Evolutionary conservation across 1,140 invertebrate species (phyloP).

Genomic region (Globodera rostochiensis): DNA sequence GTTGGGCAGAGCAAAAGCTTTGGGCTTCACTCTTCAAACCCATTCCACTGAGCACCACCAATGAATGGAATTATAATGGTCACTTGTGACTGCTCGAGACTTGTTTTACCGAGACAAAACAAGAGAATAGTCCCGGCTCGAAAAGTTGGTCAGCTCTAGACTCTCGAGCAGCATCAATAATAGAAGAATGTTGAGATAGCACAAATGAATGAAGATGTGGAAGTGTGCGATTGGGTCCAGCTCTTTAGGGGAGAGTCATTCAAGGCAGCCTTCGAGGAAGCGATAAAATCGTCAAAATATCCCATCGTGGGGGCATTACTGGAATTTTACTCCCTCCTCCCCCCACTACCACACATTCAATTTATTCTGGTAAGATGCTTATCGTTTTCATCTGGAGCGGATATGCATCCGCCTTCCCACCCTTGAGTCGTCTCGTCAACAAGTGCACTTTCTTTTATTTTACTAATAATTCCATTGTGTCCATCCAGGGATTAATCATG

Average conservation of each 20-base stretch:
- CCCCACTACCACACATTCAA: background rate
- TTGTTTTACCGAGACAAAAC: too few species aligned
- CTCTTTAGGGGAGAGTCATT: background rate
- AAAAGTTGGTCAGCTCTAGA: too few species aligned
- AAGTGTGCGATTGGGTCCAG: too few species aligned
- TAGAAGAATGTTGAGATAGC: background rate
- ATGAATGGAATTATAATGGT: too few species aligned
- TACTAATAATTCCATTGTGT: background rate
- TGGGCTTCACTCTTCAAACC: background rate
- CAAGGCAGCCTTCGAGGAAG: background rate
- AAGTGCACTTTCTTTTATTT: background rate
- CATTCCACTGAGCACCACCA: background rate
- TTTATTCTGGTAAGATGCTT: background rate
- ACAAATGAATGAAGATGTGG: background rate
- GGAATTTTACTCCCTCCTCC: too few species aligned
- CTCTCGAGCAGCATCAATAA: too few species aligned
- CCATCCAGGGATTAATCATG: background rate
- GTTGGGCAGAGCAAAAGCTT: background rate
- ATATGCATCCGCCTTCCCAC: background rate
- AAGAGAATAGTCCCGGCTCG: too few species aligned
- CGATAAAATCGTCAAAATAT: background rate
- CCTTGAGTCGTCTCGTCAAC: background rate
- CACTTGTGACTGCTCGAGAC: background rate
- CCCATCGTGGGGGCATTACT: background rate
- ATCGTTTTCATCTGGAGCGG: background rate